phyloP scores from a whole-genome alignment of 2,888 invertebrate species.

The Nomada fabriciana region DNA sequence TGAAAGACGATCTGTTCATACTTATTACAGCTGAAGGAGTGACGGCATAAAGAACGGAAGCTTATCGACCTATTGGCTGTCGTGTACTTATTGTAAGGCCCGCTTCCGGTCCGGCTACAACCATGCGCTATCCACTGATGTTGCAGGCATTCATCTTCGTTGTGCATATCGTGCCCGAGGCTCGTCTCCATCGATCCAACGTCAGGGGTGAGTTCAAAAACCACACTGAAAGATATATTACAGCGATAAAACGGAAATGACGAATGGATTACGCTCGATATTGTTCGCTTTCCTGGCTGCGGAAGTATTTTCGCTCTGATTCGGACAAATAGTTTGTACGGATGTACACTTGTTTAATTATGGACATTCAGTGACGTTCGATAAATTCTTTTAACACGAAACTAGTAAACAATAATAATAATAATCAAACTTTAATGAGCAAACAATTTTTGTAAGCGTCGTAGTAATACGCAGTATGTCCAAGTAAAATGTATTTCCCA shows the following conservation, averaged over 20 bases:
- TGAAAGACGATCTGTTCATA: slow-evolving; percentile 11
- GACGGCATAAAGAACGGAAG: slow-evolving; percentile 19
- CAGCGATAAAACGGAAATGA: slow-evolving; percentile 3
- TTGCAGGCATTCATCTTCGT: slow-evolving; percentile 72
- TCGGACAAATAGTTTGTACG: no score
- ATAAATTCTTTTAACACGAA: no score
- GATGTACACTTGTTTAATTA: no score
- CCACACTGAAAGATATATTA: no score
- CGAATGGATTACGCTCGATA: neutral
- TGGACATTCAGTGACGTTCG: no score
- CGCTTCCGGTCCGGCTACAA: slow-evolving; percentile 44
- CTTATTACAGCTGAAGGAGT: slow-evolving; percentile 32
- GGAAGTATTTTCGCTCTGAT: no score
- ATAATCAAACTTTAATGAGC: no score
- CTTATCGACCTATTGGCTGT: slow-evolving; percentile 17
- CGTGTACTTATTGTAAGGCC: slow-evolving; percentile 31
- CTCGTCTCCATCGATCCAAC: slow-evolving; percentile 56
- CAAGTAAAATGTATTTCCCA: no score
- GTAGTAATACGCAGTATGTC: no score
- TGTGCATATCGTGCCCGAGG: slow-evolving; percentile 64
- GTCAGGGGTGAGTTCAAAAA: slow-evolving; percentile 70
- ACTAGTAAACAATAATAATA: no score
- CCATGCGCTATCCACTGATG: slow-evolving; percentile 75
- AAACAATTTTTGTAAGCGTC: no score
- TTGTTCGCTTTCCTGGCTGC: no score